Percentiles rank a stretch among this genome's conserved stretches.
Evolutionary conservation across 1,140 invertebrate species (phyloP).

Genomic region (Pogonomyrmex californicus): DNA sequence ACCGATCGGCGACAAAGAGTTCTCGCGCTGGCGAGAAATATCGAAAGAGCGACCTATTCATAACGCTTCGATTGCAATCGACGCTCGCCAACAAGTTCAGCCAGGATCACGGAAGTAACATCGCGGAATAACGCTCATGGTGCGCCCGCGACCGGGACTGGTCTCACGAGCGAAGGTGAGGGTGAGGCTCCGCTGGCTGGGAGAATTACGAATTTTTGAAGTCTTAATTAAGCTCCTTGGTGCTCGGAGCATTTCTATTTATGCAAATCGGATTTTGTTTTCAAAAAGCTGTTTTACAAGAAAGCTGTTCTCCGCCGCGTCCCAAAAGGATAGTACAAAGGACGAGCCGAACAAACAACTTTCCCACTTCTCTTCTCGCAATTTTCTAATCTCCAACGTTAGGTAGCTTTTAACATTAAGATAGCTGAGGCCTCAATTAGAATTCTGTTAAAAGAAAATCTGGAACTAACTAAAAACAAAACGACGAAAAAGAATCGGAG

Average conservation of each 20-base stretch:
- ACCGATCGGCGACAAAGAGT: constrained; percentile 67
- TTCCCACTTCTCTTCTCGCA: not conserved
- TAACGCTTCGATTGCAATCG: constrained; percentile 69
- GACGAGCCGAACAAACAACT: not conserved
- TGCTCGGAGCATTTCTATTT: constrained; percentile 10
- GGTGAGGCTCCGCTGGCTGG: not conserved
- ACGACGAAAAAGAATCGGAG: not conserved
- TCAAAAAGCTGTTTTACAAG: constrained; percentile 13
- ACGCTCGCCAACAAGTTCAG: constrained; percentile 12
- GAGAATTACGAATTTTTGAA: constrained; percentile 54
- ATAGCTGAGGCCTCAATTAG: constrained; percentile 10
- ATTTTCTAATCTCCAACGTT: constrained; percentile 30
- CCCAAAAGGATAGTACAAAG: not conserved
- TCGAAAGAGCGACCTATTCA: constrained; percentile 48
- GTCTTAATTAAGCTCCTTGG: constrained; percentile 52
- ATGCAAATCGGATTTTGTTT: constrained; percentile 45
- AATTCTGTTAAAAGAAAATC: constrained; percentile 36
- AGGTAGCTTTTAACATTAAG: constrained; percentile 18
- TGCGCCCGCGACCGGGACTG: not conserved
- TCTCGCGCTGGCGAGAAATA: constrained; percentile 39
- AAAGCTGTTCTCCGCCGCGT: not conserved
- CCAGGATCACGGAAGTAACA: constrained; percentile 60
- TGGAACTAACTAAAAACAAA: not conserved
- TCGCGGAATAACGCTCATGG: not conserved
- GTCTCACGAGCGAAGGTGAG: not conserved